Evolutionary conservation across 2,113 vertebrate genomes (phyloP).

Genomic region (Empidonax traillii): DNA sequence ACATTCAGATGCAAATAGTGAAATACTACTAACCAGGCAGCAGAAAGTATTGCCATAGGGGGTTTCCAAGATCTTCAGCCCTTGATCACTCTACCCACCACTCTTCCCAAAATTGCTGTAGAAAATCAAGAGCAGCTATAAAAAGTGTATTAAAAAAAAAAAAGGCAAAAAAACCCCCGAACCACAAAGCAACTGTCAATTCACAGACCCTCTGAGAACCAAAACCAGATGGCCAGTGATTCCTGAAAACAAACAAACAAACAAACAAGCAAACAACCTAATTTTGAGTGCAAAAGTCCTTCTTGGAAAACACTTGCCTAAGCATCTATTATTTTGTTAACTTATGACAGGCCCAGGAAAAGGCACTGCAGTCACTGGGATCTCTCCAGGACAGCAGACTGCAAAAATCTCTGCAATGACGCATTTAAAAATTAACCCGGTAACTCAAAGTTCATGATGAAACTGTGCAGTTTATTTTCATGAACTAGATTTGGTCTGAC

Average conservation of each 20-base stretch:
- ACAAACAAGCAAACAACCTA: too few species aligned
- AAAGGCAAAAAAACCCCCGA: too few species aligned
- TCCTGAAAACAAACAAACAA: not conserved
- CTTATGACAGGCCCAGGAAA: not conserved
- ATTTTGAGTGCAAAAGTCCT: not conserved
- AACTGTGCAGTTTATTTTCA: not conserved
- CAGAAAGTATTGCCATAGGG: not conserved
- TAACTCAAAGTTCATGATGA: conserved; percentile 16
- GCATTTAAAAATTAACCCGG: conserved; percentile 47
- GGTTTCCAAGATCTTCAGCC: not conserved
- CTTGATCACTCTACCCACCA: not conserved
- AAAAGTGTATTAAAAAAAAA: not conserved
- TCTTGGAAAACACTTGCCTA: not conserved
- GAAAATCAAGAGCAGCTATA: not conserved
- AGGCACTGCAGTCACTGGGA: not conserved
- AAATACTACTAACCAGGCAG: not conserved
- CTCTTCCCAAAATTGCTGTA: not conserved
- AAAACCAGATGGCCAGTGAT: not conserved
- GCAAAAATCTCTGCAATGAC: not conserved
- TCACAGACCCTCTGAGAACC: not conserved
- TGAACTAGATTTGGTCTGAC: not conserved
- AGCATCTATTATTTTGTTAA: not conserved
- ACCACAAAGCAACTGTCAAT: not conserved
- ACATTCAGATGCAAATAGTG: not conserved
- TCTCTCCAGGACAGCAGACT: not conserved